Conservation (phyloP, 2,113 vertebrate genomes). For the Probosciger aterrimus region DNA sequence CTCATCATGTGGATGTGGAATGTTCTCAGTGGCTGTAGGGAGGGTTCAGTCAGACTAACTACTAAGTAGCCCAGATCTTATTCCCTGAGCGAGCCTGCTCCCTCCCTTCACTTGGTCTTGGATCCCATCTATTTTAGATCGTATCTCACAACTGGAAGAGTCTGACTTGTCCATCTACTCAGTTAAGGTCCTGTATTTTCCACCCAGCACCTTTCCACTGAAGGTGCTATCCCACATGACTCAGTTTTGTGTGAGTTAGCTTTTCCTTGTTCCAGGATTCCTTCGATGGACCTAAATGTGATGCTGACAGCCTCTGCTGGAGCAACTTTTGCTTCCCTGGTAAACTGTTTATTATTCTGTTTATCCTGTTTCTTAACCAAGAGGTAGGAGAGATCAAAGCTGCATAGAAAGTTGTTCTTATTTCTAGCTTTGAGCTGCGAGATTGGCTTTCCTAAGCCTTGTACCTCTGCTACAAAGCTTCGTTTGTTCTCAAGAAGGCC, state of each 20-base stretch:
- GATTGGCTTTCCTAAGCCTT: not conserved
- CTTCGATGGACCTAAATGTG: not conserved
- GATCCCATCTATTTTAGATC: not conserved
- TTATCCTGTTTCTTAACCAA: not conserved
- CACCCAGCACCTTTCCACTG: not conserved
- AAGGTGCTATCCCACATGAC: accelerated
- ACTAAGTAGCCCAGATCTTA: not conserved
- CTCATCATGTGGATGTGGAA: not conserved
- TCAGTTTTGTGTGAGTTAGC: not conserved
- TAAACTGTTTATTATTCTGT: not conserved
- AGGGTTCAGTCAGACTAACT: not conserved
- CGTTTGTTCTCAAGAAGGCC: not conserved
- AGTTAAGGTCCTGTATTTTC: not conserved
- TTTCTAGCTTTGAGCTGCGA: not conserved
- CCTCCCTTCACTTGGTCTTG: not conserved
- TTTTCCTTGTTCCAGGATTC: not conserved
- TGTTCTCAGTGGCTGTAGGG: not conserved
- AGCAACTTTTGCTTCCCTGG: not conserved
- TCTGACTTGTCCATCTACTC: not conserved
- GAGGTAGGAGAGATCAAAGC: not conserved
- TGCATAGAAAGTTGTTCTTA: not conserved
- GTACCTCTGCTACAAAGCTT: not conserved
- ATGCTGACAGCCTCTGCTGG: not conserved
- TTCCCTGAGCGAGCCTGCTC: not conserved
- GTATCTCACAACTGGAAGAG: not conserved